Conservation (phyloP, 1,140 invertebrate species). For the Euwallacea similis region DNA sequence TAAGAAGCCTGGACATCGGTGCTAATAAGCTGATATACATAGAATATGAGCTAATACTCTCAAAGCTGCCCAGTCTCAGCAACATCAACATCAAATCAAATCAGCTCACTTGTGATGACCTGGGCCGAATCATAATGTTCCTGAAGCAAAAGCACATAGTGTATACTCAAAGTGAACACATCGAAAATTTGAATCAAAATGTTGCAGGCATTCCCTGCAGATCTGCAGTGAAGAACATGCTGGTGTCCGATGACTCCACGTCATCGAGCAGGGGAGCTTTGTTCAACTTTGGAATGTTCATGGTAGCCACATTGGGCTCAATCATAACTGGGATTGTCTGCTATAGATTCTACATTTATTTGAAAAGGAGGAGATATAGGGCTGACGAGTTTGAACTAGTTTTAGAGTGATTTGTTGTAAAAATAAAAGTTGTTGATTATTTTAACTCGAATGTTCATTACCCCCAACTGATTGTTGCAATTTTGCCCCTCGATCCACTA, state of each 20-base stretch:
- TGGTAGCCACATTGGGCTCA: constrained; percentile 29
- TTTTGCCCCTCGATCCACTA: no score
- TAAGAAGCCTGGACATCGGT: constrained; percentile 44
- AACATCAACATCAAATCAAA: constrained; percentile 48
- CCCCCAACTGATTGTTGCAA: no score
- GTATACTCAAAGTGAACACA: constrained; percentile 45
- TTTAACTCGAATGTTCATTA: no score
- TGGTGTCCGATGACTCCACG: background rate
- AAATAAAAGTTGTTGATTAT: no score
- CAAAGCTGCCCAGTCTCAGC: constrained; percentile 42
- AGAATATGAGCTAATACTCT: constrained; percentile 46
- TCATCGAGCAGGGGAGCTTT: constrained; percentile 8
- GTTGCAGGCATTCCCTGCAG: constrained; percentile 49
- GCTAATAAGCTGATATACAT: constrained; percentile 46
- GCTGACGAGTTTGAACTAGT: constrained; percentile 49
- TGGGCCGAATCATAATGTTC: constrained; percentile 45
- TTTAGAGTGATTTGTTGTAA: constrained; percentile 12
- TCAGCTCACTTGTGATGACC: constrained; percentile 45
- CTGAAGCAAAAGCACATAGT: constrained; percentile 44
- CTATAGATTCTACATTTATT: constrained; percentile 41
- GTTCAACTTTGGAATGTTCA: constrained; percentile 28
- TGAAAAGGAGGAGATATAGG: constrained; percentile 45
- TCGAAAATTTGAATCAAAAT: constrained; percentile 47
- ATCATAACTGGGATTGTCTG: constrained; percentile 35
- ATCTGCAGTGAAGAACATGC: constrained; percentile 20